Percentiles rank a stretch among this genome's conserved stretches.
Evolutionary conservation across 1,140 invertebrate species (phyloP).

Genomic region (Metaphire vulgaris): DNA sequence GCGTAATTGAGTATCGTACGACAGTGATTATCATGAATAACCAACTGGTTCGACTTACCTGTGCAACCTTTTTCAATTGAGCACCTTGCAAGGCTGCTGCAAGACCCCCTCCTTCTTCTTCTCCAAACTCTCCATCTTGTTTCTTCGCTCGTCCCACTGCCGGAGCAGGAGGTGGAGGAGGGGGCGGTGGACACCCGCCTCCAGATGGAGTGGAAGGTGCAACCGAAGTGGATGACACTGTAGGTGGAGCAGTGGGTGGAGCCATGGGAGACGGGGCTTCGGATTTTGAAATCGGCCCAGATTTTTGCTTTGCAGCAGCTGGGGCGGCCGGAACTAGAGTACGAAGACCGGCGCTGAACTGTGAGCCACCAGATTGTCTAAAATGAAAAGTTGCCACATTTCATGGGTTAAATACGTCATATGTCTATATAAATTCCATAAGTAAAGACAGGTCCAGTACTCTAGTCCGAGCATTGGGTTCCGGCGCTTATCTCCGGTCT

Average conservation of each 20-base stretch:
- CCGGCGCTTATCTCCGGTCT: too few relatives aligned
- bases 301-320: neutral
- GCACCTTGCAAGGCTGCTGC: constrained; percentile 15
- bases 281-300: neutral
- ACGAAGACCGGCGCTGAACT: neutral
- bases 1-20: too few relatives aligned
- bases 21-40: too few relatives aligned
- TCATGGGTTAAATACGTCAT: too few relatives aligned
- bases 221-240: neutral
- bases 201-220: neutral
- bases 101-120: constrained; percentile 3
- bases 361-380: neutral
- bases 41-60: too few relatives aligned
- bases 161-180: constrained; percentile 29
- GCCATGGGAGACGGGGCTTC: constrained; percentile 1
- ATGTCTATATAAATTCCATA: too few relatives aligned
- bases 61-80: constrained; percentile 11
- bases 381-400: too few relatives aligned
- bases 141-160: too few relatives aligned
- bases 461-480: too few relatives aligned
- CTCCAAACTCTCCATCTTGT: neutral
- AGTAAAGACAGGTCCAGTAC: too few relatives aligned
- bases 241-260: neutral
- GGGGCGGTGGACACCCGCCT: constrained; percentile 7
- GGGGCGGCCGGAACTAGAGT: neutral